A percentile compares a stretch with the other conserved stretches of the same genome.
These are phyloP conservation scores for Festucalex cinctus DNA, from an alignment of 2,113 vertebrate species.

Conservation along the genomic window DNA sequence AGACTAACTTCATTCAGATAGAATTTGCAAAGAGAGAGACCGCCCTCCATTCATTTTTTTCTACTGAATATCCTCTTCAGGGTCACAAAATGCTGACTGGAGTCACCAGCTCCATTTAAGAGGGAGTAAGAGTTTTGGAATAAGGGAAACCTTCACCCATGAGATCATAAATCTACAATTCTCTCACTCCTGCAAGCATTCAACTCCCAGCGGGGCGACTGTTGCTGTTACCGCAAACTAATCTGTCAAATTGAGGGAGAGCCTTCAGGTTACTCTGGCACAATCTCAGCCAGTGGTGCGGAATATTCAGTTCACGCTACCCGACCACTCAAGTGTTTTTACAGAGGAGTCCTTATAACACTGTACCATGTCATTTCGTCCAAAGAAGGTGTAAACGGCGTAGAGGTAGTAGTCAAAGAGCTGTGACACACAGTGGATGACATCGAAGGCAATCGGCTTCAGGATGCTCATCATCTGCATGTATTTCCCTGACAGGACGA, in stretches of 20 bases:
- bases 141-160: neutral
- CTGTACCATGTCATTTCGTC: conserved; percentile 92
- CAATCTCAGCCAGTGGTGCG: neutral
- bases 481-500: conserved; percentile 83
- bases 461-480: conserved; percentile 99
- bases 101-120: neutral
- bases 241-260: conserved; percentile 3
- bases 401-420: conserved; percentile 98
- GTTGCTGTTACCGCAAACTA: neutral
- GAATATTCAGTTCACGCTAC: neutral
- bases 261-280: neutral
- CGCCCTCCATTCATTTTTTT: neutral
- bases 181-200: neutral
- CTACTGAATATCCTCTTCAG: neutral
- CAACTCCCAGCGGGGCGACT: neutral
- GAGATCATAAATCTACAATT: conserved; percentile 4
- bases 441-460: conserved; percentile 97
- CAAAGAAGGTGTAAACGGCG: conserved; percentile 95
- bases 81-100: conserved; percentile 1
- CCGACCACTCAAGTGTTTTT: neutral
- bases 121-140: neutral
- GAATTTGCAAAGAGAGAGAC: neutral
- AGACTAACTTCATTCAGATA: conserved; percentile 12
- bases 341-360: neutral
- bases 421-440: conserved; percentile 98